Conservation (phyloP, 1,140 invertebrate species). For the Ridgeia piscesae region DNA sequence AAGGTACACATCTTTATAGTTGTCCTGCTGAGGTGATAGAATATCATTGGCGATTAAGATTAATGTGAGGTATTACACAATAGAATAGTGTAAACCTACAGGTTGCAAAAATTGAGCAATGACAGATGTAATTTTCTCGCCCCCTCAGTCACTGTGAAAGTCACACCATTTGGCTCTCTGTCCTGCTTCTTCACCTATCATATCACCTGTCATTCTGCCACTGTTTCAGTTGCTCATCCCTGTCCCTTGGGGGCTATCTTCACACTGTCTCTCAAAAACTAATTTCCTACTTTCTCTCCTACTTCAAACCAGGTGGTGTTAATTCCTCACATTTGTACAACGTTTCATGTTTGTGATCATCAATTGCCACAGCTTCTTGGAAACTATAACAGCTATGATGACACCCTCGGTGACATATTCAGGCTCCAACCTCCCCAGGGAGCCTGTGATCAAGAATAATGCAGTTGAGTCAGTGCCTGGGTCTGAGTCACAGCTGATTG, state of each 20-base stretch:
- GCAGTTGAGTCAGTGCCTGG: neutral
- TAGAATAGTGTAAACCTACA: neutral
- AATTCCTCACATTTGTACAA: neutral
- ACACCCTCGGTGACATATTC: neutral
- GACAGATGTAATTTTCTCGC: no score
- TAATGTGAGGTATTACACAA: no score
- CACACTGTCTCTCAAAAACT: no score
- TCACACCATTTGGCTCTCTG: no score
- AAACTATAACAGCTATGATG: neutral
- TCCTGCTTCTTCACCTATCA: no score
- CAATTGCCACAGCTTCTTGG: neutral
- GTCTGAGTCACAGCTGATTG: neutral
- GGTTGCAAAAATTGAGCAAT: neutral
- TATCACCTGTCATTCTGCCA: no score
- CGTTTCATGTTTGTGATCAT: neutral
- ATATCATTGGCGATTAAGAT: neutral
- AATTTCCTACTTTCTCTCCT: no score
- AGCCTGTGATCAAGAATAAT: neutral
- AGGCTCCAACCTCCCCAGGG: neutral
- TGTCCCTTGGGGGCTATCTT: no score
- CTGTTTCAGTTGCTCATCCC: no score
- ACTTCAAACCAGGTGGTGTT: neutral
- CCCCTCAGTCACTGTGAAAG: no score
- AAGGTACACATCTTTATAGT: neutral
- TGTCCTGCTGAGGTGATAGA: neutral